Percentiles rank a stretch among this genome's conserved stretches.
Conservation (phyloP, 2,888 invertebrate genomes). For the Andrena dorsata region DNA sequence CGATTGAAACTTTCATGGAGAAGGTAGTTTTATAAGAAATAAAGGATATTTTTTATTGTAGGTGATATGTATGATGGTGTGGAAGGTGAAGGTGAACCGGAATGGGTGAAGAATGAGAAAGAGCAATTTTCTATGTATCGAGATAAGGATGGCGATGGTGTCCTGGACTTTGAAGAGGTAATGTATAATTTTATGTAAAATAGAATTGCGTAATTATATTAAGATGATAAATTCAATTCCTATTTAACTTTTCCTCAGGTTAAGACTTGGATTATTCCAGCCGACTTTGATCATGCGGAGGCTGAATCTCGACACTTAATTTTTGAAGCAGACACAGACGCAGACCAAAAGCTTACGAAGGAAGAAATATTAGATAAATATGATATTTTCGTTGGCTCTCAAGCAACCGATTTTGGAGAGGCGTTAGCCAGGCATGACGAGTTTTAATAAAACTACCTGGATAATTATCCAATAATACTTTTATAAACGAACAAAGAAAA, state of each 20-base stretch:
- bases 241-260: slow-evolving; percentile 82
- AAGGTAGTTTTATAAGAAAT: background rate
- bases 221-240: slow-evolving; percentile 10
- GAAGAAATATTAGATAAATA: slow-evolving; percentile 97
- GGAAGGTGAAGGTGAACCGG: slow-evolving; percentile 93
- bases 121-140: slow-evolving; percentile 95
- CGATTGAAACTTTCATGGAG: background rate
- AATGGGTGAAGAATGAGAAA: slow-evolving; percentile 97
- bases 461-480: slow-evolving; percentile 46
- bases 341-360: slow-evolving; percentile 95
- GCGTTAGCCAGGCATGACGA: slow-evolving; percentile 98
- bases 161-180: slow-evolving; percentile 95
- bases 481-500: slow-evolving; percentile 52
- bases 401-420: slow-evolving; percentile 99
- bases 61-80: slow-evolving; percentile 95
- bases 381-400: slow-evolving; percentile 99
- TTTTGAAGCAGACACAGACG: slow-evolving; percentile 96
- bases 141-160: slow-evolving; percentile 95
- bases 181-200: slow-evolving; percentile 41
- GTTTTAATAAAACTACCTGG: slow-evolving; percentile 88
- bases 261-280: slow-evolving; percentile 96
- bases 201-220: background rate
- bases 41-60: slow-evolving; percentile 73
- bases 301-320: slow-evolving; percentile 98
- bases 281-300: slow-evolving; percentile 98